Percentiles rank a stretch among this genome's conserved stretches.
These are phyloP conservation scores for Leguminivora glycinivorella DNA, from an alignment of 1,140 invertebrate species.

Conservation along the genomic window DNA sequence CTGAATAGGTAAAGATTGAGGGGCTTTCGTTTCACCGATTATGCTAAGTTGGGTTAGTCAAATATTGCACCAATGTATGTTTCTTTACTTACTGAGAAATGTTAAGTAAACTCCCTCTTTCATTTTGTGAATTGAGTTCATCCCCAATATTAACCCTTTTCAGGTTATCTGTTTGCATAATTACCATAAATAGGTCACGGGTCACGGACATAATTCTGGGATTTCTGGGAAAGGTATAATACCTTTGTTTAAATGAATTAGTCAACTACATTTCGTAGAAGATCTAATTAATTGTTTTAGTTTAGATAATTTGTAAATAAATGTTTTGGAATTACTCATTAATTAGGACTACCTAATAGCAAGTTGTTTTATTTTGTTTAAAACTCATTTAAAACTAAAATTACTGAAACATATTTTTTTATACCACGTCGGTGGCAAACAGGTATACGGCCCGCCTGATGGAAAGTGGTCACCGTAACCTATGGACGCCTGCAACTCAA, in stretches of 20 bases:
- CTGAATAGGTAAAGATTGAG: no score
- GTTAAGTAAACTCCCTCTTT: neutral
- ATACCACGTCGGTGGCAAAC: no score
- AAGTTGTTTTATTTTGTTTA: no score
- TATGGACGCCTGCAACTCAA: no score
- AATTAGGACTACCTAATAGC: no score
- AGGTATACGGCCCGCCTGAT: no score
- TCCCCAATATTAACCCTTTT: slow-evolving; percentile 1
- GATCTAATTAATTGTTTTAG: neutral
- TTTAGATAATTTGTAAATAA: no score
- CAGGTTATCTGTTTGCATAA: neutral
- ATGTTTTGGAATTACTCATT: no score
- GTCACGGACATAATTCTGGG: neutral
- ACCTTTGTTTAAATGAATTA: slow-evolving; percentile 3
- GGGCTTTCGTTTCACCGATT: neutral
- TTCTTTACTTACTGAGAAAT: neutral
- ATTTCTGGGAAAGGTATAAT: neutral
- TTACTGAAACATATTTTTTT: no score
- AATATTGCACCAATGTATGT: neutral
- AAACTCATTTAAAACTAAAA: no score
- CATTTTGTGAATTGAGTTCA: neutral
- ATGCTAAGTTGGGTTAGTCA: neutral
- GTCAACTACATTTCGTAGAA: neutral
- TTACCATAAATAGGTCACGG: slow-evolving; percentile 1
- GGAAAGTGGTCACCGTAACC: no score